Conservation (phyloP, 2,113 vertebrate genomes). For the Psittacus erithacus region DNA sequence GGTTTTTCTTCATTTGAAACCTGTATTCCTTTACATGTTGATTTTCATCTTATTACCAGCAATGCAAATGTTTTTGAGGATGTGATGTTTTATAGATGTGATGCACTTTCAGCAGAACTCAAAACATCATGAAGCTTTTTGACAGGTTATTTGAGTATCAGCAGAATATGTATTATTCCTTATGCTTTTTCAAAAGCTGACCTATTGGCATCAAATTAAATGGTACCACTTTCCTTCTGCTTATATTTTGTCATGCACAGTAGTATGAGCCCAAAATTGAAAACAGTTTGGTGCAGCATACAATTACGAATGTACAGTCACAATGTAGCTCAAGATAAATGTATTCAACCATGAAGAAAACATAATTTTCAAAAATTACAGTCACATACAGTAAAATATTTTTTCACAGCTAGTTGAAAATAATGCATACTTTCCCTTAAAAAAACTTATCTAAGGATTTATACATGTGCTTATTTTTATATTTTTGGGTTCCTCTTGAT, state of each 20-base stretch:
- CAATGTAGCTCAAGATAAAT: not conserved
- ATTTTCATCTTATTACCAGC: not conserved
- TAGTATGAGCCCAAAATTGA: not conserved
- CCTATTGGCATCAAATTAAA: not conserved
- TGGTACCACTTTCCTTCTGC: not conserved
- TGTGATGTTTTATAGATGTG: not conserved
- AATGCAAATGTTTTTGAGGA: not conserved
- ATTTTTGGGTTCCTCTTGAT: not conserved
- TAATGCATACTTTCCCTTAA: not conserved
- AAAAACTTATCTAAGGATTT: not conserved
- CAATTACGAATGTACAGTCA: not conserved
- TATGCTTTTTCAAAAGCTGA: not conserved
- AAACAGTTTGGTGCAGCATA: not conserved
- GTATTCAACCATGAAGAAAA: not conserved
- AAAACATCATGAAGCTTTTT: not conserved
- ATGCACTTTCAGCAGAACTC: not conserved
- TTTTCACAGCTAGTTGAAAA: not conserved
- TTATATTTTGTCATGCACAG: not conserved
- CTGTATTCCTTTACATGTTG: not conserved
- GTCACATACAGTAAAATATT: not conserved
- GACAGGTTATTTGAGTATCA: not conserved
- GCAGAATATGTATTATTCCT: not conserved
- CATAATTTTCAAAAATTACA: not conserved
- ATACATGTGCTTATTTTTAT: not conserved
- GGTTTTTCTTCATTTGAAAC: not conserved